phyloP scores from a whole-genome alignment of 2,797 vertebrate genomes.

The Phaenicophaeus curvirostris region DNA sequence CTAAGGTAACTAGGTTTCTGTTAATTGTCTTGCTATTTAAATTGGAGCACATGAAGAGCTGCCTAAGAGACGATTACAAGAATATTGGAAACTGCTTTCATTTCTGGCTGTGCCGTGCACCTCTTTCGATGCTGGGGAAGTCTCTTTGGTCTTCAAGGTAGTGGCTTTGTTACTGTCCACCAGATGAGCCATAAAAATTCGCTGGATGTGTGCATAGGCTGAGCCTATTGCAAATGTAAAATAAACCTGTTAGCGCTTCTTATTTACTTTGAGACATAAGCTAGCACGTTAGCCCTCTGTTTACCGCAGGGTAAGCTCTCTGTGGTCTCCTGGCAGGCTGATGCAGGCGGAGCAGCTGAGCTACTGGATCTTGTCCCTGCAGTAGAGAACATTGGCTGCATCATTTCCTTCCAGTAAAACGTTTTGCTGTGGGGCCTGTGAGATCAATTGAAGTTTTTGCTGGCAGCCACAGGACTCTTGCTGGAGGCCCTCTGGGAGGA shows the following conservation, averaged over 20 bases:
- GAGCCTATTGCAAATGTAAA: not conserved
- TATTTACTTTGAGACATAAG: not conserved
- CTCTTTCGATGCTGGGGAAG: not conserved
- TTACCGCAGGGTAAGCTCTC: not conserved
- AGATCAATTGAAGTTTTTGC: not conserved
- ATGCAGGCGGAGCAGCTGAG: not conserved
- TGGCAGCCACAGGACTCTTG: not conserved
- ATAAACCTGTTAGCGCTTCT: not conserved
- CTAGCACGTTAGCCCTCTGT: not conserved
- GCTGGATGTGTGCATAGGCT: not conserved
- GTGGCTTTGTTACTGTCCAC: not conserved
- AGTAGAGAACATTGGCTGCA: not conserved
- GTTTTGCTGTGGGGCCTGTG: not conserved
- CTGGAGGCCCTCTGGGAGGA: not conserved
- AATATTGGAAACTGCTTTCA: not conserved
- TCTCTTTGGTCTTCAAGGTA: not conserved
- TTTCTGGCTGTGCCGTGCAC: not conserved
- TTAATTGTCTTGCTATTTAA: not conserved
- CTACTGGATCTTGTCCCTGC: not conserved
- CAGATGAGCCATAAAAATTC: not conserved
- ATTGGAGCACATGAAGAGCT: not conserved
- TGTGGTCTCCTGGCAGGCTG: not conserved
- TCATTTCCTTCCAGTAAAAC: not conserved
- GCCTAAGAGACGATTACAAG: not conserved
- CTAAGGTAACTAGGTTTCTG: not conserved